Evolutionary conservation across 1,140 invertebrate species (phyloP).

Genomic region (Rhynchophorus ferrugineus): DNA sequence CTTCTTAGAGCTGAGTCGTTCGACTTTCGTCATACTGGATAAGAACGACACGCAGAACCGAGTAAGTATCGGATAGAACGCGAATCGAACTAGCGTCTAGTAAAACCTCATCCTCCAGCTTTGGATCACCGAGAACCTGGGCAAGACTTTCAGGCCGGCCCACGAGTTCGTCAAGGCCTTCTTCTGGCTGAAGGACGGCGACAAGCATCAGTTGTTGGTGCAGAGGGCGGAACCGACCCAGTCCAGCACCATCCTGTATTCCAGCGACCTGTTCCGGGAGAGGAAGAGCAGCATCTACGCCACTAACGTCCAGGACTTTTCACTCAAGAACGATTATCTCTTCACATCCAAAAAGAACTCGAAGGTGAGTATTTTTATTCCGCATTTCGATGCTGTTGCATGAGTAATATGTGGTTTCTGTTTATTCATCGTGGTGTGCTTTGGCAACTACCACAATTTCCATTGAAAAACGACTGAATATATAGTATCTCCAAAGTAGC

Average conservation of each 20-base stretch:
- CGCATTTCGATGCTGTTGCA: no score
- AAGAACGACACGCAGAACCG: slow-evolving; percentile 58
- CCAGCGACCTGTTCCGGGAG: slow-evolving; percentile 38
- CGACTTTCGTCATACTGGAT: slow-evolving; percentile 59
- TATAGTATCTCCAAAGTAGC: no score
- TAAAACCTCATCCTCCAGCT: slow-evolving; percentile 56
- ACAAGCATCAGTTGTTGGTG: slow-evolving; percentile 52
- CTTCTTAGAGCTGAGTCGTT: slow-evolving; percentile 60
- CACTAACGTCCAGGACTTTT: slow-evolving; percentile 68
- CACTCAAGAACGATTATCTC: slow-evolving; percentile 74
- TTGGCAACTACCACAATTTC: no score
- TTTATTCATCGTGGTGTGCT: not conserved
- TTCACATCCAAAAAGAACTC: slow-evolving; percentile 64
- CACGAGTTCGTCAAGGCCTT: slow-evolving; percentile 70
- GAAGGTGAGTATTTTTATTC: slow-evolving; percentile 46
- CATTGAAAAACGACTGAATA: no score
- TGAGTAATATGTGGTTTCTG: not conserved
- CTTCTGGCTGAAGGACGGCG: slow-evolving; percentile 52
- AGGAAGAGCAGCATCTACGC: slow-evolving; percentile 49
- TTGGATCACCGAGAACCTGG: slow-evolving; percentile 68
- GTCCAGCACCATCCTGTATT: slow-evolving; percentile 54
- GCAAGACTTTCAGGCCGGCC: slow-evolving; percentile 58
- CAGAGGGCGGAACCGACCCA: slow-evolving; percentile 59
- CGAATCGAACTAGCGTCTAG: not conserved
- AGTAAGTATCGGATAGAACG: slow-evolving; percentile 43